These are phyloP conservation scores for Aradophagus sp. DNA, from an alignment of 1,140 invertebrate genomes.

Conservation along the genomic window DNA sequence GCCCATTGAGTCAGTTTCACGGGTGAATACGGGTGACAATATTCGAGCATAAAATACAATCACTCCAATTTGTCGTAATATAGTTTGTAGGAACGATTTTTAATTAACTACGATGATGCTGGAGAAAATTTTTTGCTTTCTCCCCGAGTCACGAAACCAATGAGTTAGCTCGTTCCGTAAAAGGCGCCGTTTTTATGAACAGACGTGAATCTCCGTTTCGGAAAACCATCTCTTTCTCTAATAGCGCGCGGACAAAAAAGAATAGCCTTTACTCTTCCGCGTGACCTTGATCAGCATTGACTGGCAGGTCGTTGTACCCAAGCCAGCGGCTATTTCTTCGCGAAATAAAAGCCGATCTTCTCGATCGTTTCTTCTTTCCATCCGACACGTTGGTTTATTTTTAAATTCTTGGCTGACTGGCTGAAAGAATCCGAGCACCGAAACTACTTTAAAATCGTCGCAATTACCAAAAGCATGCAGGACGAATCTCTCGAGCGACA, in stretches of 20 bases:
- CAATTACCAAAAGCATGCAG: constrained; percentile 6
- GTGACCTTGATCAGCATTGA: constrained; percentile 28
- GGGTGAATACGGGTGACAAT: too few species aligned
- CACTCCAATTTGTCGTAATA: too few species aligned
- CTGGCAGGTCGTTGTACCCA: constrained; percentile 22
- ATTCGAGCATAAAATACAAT: too few species aligned
- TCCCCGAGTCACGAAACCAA: not conserved
- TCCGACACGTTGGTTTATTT: not conserved
- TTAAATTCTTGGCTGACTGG: not conserved
- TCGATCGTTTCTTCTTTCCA: not conserved
- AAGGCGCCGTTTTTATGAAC: too few species aligned
- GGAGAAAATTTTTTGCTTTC: not conserved
- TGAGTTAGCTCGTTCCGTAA: too few species aligned
- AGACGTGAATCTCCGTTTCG: constrained; percentile 13
- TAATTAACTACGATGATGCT: not conserved
- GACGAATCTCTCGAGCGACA: constrained; percentile 10
- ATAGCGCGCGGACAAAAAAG: too few species aligned
- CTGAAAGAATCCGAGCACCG: not conserved
- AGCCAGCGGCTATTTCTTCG: too few species aligned
- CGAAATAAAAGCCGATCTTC: too few species aligned
- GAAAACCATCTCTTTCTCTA: too few species aligned
- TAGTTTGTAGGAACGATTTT: not conserved
- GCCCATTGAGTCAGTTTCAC: too few species aligned
- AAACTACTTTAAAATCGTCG: constrained; percentile 10
- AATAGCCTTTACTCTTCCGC: constrained; percentile 12